These are phyloP conservation scores for Platalea minor DNA, from an alignment of 2,797 vertebrate genomes.

Conservation along the genomic window DNA sequence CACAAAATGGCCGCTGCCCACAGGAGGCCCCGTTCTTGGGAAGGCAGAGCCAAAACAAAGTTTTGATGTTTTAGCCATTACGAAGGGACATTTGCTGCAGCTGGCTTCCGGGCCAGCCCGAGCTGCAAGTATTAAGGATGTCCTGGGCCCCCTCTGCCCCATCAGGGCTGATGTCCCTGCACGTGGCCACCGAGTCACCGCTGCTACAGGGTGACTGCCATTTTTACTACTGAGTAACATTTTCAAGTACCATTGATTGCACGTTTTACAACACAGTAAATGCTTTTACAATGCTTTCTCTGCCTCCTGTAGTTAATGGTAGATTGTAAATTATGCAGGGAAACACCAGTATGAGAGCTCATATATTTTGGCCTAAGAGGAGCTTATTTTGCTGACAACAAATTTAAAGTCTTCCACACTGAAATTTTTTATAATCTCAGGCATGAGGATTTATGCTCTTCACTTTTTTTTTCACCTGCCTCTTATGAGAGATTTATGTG, in stretches of 20 bases:
- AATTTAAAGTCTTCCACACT: not conserved
- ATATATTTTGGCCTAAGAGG: rapidly evolving
- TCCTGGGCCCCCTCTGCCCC: no score
- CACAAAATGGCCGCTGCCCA: not conserved
- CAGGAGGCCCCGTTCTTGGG: not conserved
- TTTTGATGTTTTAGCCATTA: rapidly evolving
- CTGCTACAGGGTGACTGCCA: not conserved
- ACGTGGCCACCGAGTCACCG: rapidly evolving
- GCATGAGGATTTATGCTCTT: not conserved
- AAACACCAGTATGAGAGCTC: not conserved
- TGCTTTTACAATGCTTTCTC: not conserved
- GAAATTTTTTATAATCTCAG: not conserved
- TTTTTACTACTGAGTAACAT: not conserved
- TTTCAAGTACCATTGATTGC: no score
- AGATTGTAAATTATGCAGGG: not conserved
- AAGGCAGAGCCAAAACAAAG: not conserved
- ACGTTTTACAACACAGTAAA: rapidly evolving
- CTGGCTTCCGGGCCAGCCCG: not conserved
- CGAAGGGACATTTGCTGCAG: rapidly evolving
- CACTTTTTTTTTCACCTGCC: not conserved
- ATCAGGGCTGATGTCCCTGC: not conserved
- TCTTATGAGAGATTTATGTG: not conserved
- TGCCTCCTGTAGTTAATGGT: not conserved
- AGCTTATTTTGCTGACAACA: not conserved
- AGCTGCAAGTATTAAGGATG: not conserved